Percentiles rank a stretch among this genome's conserved stretches.
Conservation (phyloP, 1,140 invertebrate species). For the Macrobrachium rosenbergii region DNA sequence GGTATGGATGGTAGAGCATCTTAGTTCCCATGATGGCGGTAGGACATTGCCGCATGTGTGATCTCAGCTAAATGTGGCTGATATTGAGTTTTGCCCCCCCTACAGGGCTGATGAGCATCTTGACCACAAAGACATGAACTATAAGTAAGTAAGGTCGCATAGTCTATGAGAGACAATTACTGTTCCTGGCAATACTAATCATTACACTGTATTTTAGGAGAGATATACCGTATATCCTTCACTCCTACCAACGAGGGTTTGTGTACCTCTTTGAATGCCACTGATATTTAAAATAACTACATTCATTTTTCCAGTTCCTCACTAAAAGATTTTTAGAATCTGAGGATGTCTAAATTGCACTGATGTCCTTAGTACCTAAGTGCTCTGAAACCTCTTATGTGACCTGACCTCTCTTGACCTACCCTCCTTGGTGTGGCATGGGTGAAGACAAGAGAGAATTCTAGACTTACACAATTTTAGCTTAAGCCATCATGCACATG, state of each 20-base stretch:
- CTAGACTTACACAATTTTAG: constrained; percentile 19
- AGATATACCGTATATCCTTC: neutral
- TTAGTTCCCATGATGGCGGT: no score
- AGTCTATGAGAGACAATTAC: constrained; percentile 7
- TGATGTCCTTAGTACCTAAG: constrained; percentile 35
- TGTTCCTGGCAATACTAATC: constrained; percentile 25
- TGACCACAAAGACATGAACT: constrained; percentile 38
- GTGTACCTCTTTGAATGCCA: constrained; percentile 14
- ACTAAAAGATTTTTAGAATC: constrained; percentile 43
- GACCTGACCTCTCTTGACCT: constrained; percentile 28
- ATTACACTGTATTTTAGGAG: constrained; percentile 7
- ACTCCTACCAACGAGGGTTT: constrained; percentile 10
- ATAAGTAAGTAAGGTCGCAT: constrained; percentile 28
- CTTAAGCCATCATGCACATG: constrained; percentile 20
- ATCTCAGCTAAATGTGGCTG: constrained; percentile 18
- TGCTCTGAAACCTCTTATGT: constrained; percentile 24
- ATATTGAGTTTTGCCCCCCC: constrained; percentile 23
- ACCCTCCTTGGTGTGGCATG: constrained; percentile 38
- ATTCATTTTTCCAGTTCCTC: constrained; percentile 20
- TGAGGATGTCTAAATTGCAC: constrained; percentile 33
- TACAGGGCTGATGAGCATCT: constrained; percentile 40
- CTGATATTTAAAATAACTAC: constrained; percentile 23
- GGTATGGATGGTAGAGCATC: no score
- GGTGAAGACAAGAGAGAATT: constrained; percentile 17
- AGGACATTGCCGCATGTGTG: neutral